These are phyloP conservation scores for Galeopterus variegatus DNA, from an alignment of 2,113 vertebrate genomes.

Conservation along the genomic window DNA sequence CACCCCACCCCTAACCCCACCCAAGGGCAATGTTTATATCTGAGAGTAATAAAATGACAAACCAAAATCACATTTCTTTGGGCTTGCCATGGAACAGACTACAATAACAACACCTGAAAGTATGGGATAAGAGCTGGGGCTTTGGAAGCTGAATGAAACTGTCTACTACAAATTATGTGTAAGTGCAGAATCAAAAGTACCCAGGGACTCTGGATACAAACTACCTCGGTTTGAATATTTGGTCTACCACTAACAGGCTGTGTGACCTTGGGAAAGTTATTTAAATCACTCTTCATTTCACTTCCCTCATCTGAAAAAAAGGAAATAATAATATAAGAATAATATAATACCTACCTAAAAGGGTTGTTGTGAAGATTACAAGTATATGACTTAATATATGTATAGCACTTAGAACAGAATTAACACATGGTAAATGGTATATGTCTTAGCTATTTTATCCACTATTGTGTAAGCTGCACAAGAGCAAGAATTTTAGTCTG, in stretches of 20 bases:
- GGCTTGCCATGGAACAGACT: background rate
- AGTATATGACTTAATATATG: background rate
- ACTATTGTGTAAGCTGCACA: background rate
- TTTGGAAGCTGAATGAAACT: background rate
- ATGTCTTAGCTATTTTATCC: background rate
- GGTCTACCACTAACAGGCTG: background rate
- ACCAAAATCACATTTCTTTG: background rate
- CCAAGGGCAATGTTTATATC: background rate
- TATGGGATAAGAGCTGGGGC: background rate
- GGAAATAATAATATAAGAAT: background rate
- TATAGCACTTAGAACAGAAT: background rate
- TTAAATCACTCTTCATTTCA: background rate
- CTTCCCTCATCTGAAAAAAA: background rate
- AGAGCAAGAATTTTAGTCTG: background rate
- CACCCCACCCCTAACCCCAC: background rate
- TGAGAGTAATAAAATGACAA: background rate
- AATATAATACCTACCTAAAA: background rate
- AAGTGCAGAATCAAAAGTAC: background rate
- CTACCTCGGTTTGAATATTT: background rate
- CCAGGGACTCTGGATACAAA: background rate
- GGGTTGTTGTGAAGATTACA: background rate
- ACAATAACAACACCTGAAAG: background rate
- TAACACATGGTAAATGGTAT: background rate
- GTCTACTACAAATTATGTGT: background rate
- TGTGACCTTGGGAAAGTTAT: background rate